Base-by-base conservation (phyloP, 2,797 vertebrate genomes). In the Melanotaenia trifasciata region DNA sequence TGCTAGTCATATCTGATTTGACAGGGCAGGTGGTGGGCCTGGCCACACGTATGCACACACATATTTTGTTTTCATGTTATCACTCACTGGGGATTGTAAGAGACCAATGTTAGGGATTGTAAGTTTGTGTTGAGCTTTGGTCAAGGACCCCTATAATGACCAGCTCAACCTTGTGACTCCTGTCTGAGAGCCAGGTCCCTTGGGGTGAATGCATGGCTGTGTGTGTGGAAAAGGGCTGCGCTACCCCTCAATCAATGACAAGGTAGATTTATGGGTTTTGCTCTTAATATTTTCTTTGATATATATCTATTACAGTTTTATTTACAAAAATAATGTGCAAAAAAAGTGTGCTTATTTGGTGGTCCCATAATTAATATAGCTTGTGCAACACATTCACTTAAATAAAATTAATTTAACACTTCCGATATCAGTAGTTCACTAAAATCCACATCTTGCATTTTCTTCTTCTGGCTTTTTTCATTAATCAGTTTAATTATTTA, bases 111-210 rank as follows among this genome's bases (percentile, higher is more conserved):
- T 86, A 73, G 83, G 80, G 83, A 83, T 85, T 54, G 76, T 84
- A 83, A 69, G 72, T 89, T 88, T 86, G 87, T 85, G 85, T 86
- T 85, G 85, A 84, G 87, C 83, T 74, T 81, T 77, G 81, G 90
- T 92, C 90, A 92, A 91, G 92, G 89, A 89, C 89, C 88, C 87
- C 87, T 80, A 91, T 95, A 94, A 94, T 92, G 90, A 93, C 90
- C 88, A 88, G 85, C 81, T 93, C 92, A 93, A 93, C 93, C 94
- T 93, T 93, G 85, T 92, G 92, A 91, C 89, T 93, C 87, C 87
- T 89, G 87, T 86, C 89, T 90, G 92, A 91, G 87, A 90, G 81
- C 85, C 40, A 20, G 71, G 71, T 87, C 89, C 91, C 90, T 79
- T 50, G 86, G 87, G 92, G 73, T 58, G 71, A 58, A 85, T 65